phyloP scores from a whole-genome alignment of 2,888 invertebrate species.

The Drosophila hamatofila region DNA sequence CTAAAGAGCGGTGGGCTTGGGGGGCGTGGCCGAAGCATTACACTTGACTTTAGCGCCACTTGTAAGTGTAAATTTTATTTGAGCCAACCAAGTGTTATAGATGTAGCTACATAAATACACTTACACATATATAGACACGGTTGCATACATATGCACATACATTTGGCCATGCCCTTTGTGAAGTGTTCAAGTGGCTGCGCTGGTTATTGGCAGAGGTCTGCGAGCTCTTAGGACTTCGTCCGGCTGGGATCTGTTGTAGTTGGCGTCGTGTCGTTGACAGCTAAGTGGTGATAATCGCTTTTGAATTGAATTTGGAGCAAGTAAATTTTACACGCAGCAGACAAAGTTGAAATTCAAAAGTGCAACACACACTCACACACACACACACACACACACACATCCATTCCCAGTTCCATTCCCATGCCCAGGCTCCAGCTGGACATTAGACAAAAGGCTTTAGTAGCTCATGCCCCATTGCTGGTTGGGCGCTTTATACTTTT shows the following conservation, averaged over 20 bases:
- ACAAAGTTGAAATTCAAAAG: constrained; percentile 75
- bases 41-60: constrained; percentile 79
- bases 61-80: constrained; percentile 79
- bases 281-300: constrained; percentile 80
- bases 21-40: constrained; percentile 30
- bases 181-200: constrained; percentile 64
- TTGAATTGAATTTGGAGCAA: constrained; percentile 77
- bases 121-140: constrained; percentile 17
- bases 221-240: constrained; percentile 16
- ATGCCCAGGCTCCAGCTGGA: constrained; percentile 25
- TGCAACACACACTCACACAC: constrained; percentile 58
- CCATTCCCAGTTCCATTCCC: not conserved
- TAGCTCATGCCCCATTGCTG: constrained; percentile 10
- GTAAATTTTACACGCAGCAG: constrained; percentile 69
- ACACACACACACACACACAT: not conserved
- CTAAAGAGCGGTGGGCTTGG: not conserved
- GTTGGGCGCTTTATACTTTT: constrained; percentile 18
- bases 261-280: constrained; percentile 79
- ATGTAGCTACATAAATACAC: constrained; percentile 32
- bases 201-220: constrained; percentile 58
- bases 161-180: constrained; percentile 42
- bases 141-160: not conserved
- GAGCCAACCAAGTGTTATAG: constrained; percentile 63
- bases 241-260: constrained; percentile 45
- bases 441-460: constrained; percentile 53